These are phyloP conservation scores for Campylomormyrus numenius DNA, from an alignment of 2,113 vertebrate genomes.

Conservation along the genomic window DNA sequence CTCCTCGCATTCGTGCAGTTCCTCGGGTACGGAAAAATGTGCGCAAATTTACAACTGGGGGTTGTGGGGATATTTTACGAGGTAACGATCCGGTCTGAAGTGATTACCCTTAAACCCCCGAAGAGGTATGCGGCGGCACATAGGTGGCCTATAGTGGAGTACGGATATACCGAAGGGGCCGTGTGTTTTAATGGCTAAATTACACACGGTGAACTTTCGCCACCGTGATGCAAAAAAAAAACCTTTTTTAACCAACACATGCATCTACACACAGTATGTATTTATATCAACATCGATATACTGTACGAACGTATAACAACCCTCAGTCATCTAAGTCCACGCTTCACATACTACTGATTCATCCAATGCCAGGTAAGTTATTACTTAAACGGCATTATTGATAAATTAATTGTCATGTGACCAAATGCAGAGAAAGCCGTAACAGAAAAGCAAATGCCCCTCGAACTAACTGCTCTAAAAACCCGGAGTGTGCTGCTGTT, in stretches of 20 bases:
- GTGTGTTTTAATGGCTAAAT: neutral
- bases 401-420: neutral
- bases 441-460: neutral
- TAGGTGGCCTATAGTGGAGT: neutral
- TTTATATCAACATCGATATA: neutral
- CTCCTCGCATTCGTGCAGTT: neutral
- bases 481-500: neutral
- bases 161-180: neutral
- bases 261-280: neutral
- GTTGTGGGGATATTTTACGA: neutral
- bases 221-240: neutral
- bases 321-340: neutral
- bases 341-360: neutral
- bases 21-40: neutral
- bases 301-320: neutral
- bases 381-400: neutral
- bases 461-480: neutral
- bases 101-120: neutral
- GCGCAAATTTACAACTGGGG: neutral
- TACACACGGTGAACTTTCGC: neutral
- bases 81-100: neutral
- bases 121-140: neutral
- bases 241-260: neutral
- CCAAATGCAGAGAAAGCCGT: neutral
- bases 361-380: neutral